Evolutionary conservation across 2,888 invertebrate species (phyloP).

Genomic region (Acleris sparsana): DNA sequence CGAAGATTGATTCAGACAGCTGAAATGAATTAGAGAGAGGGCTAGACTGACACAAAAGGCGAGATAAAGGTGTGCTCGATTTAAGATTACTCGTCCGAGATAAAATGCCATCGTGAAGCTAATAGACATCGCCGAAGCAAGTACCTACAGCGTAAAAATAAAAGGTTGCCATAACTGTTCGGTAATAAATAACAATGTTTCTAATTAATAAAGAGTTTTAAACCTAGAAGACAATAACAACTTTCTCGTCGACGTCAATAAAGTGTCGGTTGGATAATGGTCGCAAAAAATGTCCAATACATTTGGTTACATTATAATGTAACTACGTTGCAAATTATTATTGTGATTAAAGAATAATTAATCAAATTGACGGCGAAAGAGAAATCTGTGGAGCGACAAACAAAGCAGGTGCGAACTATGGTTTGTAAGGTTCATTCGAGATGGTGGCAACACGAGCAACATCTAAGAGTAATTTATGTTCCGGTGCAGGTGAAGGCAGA

Average conservation of each 20-base stretch:
- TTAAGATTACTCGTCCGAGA: slow-evolving; percentile 54
- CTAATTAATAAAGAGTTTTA: slow-evolving; percentile 58
- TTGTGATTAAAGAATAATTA: slow-evolving; percentile 6
- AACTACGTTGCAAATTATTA: slow-evolving; percentile 41
- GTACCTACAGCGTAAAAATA: slow-evolving; percentile 29
- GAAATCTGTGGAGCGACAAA: slow-evolving; percentile 13
- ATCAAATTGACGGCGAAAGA: slow-evolving; percentile 25
- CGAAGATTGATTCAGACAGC: slow-evolving; percentile 58
- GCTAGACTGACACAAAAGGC: slow-evolving; percentile 50
- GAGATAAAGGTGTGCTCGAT: slow-evolving; percentile 54
- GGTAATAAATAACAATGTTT: slow-evolving; percentile 48
- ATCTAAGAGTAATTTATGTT: slow-evolving; percentile 31
- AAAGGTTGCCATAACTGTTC: slow-evolving; percentile 29
- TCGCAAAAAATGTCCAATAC: slow-evolving; percentile 64
- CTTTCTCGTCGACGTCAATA: slow-evolving; percentile 62
- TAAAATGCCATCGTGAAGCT: slow-evolving; percentile 57
- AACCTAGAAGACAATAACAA: slow-evolving; percentile 56
- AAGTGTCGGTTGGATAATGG: slow-evolving; percentile 54
- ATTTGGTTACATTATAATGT: slow-evolving; percentile 71
- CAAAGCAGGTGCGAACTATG: slow-evolving; percentile 8
- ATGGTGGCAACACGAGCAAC: slow-evolving; percentile 17
- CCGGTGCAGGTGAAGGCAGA: slow-evolving; percentile 29
- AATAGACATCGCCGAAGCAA: slow-evolving; percentile 48
- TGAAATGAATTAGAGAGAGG: slow-evolving; percentile 55
- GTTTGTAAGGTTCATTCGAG: slow-evolving; percentile 10